These are phyloP conservation scores for Lissocephala sabroskyi DNA, from an alignment of 2,888 invertebrate genomes.

Conservation along the genomic window DNA sequence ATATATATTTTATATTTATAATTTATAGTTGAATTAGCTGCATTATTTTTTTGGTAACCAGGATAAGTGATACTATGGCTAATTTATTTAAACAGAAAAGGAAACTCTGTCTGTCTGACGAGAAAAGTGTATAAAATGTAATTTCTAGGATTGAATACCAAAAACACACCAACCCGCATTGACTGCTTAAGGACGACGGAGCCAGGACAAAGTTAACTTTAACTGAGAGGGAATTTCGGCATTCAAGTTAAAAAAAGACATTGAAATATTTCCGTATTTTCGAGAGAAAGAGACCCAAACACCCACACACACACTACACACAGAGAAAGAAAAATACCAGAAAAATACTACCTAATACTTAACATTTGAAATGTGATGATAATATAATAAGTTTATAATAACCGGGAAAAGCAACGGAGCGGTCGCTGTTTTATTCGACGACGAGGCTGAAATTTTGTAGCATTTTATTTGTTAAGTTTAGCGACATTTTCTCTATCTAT, in stretches of 20 bases:
- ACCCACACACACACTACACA: no score
- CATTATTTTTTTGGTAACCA: constrained; percentile 56
- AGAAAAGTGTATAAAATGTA: constrained; percentile 24
- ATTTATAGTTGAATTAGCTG: constrained; percentile 59
- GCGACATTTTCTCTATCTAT: constrained; percentile 35
- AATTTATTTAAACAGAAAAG: constrained; percentile 57
- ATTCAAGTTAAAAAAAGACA: constrained; percentile 7
- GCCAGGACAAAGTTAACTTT: no score
- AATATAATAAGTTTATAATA: constrained; percentile 23
- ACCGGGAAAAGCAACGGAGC: not conserved
- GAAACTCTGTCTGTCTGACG: not conserved
- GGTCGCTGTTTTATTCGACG: constrained; percentile 28
- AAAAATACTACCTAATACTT: constrained; percentile 50
- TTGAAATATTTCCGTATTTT: constrained; percentile 47
- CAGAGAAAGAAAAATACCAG: constrained; percentile 4
- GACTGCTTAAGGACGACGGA: no score
- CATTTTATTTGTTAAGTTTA: constrained; percentile 62
- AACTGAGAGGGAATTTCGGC: not conserved
- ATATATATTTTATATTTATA: no score
- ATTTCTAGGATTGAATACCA: constrained; percentile 11
- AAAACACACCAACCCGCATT: no score
- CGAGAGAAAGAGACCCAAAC: no score
- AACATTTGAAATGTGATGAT: constrained; percentile 62
- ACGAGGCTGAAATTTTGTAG: constrained; percentile 61
- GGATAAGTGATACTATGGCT: constrained; percentile 70